Conservation (phyloP, 2,888 invertebrate species). For the Diaperis boleti region DNA sequence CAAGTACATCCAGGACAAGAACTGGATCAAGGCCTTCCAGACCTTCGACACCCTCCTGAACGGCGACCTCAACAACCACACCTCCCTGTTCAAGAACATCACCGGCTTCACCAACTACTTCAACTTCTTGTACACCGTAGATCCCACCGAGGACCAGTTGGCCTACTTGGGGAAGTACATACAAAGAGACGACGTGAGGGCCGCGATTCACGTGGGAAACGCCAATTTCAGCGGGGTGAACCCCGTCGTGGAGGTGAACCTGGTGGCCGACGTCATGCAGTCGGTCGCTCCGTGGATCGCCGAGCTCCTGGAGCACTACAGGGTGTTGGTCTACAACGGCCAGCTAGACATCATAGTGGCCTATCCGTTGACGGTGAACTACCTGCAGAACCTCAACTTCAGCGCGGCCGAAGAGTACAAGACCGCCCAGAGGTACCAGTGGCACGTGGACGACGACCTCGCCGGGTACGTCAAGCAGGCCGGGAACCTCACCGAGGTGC, state of each 20-base stretch:
- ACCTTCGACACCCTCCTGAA: slow-evolving; percentile 79
- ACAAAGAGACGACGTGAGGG: slow-evolving; percentile 74
- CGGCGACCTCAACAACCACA: slow-evolving; percentile 72
- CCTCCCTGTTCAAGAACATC: slow-evolving; percentile 77
- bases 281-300: slow-evolving; percentile 81
- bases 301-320: slow-evolving; percentile 76
- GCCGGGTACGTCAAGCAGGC: slow-evolving; percentile 83
- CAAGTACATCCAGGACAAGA: slow-evolving; percentile 72
- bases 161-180: slow-evolving; percentile 73
- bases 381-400: slow-evolving; percentile 79
- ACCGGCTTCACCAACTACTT: slow-evolving; percentile 84
- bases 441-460: slow-evolving; percentile 77
- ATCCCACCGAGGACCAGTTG: slow-evolving; percentile 66
- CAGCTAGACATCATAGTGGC: slow-evolving; percentile 93
- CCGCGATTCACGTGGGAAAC: slow-evolving; percentile 88
- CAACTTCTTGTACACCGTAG: slow-evolving; percentile 77
- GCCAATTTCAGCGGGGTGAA: slow-evolving; percentile 73
- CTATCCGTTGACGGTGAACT: slow-evolving; percentile 86
- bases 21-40: slow-evolving; percentile 79
- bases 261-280: slow-evolving; percentile 85
- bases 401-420: slow-evolving; percentile 75
- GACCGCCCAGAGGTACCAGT: slow-evolving; percentile 74
- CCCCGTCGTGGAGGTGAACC: slow-evolving; percentile 74
- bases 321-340: slow-evolving; percentile 87
- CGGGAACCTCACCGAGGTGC: slow-evolving; percentile 78